Evolutionary conservation across 2,888 invertebrate species (phyloP), one percentile per base, ranked within the genome.

Genomic region (Lepidocyrtinus sp.): DNA sequence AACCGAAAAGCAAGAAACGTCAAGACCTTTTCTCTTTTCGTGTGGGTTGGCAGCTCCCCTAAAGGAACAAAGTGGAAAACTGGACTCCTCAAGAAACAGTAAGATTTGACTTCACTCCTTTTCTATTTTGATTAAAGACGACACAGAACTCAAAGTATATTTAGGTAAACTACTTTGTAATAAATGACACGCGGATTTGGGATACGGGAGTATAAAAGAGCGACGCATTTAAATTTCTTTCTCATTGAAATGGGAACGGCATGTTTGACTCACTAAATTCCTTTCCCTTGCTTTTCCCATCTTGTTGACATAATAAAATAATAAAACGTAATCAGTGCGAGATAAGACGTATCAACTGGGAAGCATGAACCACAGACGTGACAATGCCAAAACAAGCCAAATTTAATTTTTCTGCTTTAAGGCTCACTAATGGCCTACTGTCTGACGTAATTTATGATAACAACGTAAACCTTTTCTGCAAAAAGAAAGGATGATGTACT

Each of bases 61-160:
- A 9, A 19, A 68, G 50, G 68, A 68, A 70, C 22, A 45, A 15
- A 15, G 50, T 62, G 45, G 36, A 73, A 78, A 79, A 36, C 79
- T 79, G 79, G 79, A 79, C 73, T 73, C 79, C 45, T 79, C 79
- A 73, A 21, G 73, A 69, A 79, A 17, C 63, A 79, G 79, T 79
- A 79, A 79, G 79, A 62, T 55, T 55, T 15, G 3, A 5, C 3
- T 17, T 55, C 55, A 55, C 17, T 55, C 17, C 17, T 2, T 55
- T 55, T 55, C 55, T n/a, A 5, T 5, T n/a, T 55, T 55, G 55
- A n/a, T n/a, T n/a, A n/a, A n/a, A n/a, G n/a, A n/a, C n/a, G n/a
- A n/a, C 55, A 55, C 17, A n/a, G 55, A n/a, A 55, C 17, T 55
- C n/a, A 7, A n/a, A 7, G 55, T 17, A 55, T 55, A 55, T 55